A percentile compares a stretch with the other conserved stretches of the same genome.
Evolutionary conservation across 2,888 invertebrate genomes (phyloP).

Genomic region (Drosophila merina): DNA sequence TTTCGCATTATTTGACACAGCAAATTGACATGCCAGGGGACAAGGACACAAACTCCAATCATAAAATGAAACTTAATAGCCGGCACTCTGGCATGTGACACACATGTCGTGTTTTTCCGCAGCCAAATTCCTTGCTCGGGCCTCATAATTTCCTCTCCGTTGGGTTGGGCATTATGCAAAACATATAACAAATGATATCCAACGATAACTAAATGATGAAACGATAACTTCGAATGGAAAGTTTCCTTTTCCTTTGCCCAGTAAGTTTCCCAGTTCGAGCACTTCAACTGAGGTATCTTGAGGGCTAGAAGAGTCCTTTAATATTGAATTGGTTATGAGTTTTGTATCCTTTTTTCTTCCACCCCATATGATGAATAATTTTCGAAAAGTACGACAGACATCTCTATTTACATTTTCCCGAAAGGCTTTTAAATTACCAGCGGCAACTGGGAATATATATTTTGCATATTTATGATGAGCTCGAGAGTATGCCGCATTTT

Average conservation of each 20-base stretch:
- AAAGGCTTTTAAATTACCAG: constrained; percentile 26
- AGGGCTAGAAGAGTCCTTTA: background rate
- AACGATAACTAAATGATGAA: constrained; percentile 33
- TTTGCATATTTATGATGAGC: constrained; percentile 63
- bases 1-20: constrained; percentile 70
- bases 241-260: background rate
- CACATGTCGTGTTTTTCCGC: constrained; percentile 30
- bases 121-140: constrained; percentile 24
- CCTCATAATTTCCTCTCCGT: constrained; percentile 47
- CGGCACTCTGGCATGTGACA: constrained; percentile 15
- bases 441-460: constrained; percentile 32
- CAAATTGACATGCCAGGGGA: constrained; percentile 60
- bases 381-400: background rate
- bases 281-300: background rate
- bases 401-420: constrained; percentile 12
- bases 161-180: constrained; percentile 54
- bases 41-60: constrained; percentile 52
- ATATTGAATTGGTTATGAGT: background rate
- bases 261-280: background rate
- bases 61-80: constrained; percentile 71
- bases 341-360: background rate
- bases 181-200: constrained; percentile 40
- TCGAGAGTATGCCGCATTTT: constrained; percentile 61
- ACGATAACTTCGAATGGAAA: constrained; percentile 14
- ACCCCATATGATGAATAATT: constrained; percentile 8